phyloP scores from a whole-genome alignment of 2,797 vertebrate genomes.

The Phataginus tetradactyla region DNA sequence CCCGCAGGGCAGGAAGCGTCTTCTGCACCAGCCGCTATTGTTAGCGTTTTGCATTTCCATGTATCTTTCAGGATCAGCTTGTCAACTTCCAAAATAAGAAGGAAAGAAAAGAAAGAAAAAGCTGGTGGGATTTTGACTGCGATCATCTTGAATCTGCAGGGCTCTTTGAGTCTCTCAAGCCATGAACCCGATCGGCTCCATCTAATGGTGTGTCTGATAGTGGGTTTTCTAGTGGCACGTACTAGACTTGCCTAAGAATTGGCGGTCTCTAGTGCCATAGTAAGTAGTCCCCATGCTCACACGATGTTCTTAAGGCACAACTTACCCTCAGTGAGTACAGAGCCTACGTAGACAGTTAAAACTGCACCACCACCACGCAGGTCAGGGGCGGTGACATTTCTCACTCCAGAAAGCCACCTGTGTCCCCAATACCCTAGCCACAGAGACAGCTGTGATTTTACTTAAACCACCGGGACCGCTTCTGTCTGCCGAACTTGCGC shows the following conservation, averaged over 20 bases:
- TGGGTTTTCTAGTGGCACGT: not conserved
- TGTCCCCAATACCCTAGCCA: too few species aligned
- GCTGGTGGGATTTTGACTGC: not conserved
- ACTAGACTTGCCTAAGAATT: not conserved
- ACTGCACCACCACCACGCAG: not conserved
- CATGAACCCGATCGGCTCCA: fast-evolving
- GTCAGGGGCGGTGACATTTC: too few species aligned
- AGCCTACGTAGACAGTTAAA: not conserved
- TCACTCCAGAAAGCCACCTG: too few species aligned
- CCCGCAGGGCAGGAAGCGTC: not conserved
- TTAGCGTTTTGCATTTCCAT: too few species aligned
- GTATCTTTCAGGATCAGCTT: not conserved
- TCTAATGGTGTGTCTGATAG: fast-evolving
- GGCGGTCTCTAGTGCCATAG: not conserved
- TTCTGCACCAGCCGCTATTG: fast-evolving
- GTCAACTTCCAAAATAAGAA: not conserved
- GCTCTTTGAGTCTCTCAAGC: not conserved
- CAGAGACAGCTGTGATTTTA: too few species aligned
- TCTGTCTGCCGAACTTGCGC: too few species aligned
- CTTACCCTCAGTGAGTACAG: too few species aligned
- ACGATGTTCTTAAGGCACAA: not conserved
- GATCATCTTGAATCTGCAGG: not conserved
- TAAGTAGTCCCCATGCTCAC: not conserved
- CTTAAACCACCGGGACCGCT: not conserved
- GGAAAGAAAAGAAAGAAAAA: not conserved